Conservation (phyloP, 2,113 vertebrate species). For the Athene cunicularia region DNA sequence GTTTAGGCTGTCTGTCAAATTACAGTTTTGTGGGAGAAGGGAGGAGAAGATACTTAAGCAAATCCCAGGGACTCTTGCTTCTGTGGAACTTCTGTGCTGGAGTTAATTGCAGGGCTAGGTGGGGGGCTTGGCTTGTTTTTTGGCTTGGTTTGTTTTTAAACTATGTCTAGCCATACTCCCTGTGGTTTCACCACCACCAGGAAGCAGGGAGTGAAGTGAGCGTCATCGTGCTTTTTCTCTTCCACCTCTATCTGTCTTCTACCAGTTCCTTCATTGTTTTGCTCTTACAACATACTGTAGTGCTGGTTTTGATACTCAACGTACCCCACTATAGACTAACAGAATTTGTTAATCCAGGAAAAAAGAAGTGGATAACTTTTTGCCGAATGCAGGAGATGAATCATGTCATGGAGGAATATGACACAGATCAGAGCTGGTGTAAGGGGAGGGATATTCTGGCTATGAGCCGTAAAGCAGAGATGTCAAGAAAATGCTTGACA, state of each 20-base stretch:
- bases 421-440: not conserved
- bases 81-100: not conserved
- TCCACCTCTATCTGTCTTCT: not conserved
- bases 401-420: not conserved
- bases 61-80: not conserved
- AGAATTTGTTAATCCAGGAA: not conserved
- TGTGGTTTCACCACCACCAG: not conserved
- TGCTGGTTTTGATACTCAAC: not conserved
- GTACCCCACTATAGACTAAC: not conserved
- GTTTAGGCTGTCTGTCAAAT: not conserved
- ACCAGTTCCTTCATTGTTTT: fast-evolving
- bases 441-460: not conserved
- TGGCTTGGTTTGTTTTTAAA: not conserved
- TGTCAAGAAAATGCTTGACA: not conserved
- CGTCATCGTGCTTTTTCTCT: not conserved
- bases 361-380: not conserved
- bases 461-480: not conserved
- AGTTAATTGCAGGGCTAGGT: not conserved
- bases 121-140: not conserved
- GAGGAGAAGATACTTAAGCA: not conserved
- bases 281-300: not conserved
- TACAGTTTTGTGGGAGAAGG: not conserved
- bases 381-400: not conserved
- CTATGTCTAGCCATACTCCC: not conserved
- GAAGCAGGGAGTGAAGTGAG: not conserved